These are phyloP conservation scores for Muntiacus reevesi DNA, from an alignment of 2,113 vertebrate genomes.

Conservation along the genomic window DNA sequence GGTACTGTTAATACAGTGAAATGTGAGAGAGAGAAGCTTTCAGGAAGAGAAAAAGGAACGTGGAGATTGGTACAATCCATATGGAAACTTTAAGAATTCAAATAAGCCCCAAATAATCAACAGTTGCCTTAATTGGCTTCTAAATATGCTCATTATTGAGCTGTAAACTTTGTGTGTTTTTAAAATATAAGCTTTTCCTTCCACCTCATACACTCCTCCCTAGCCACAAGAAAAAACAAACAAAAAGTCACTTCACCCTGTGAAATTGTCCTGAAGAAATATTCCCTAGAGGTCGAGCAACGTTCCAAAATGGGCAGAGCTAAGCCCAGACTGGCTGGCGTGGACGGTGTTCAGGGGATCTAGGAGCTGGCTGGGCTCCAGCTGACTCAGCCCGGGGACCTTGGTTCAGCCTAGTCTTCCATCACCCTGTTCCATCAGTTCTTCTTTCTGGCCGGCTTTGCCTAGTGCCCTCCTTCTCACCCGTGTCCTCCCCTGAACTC, in stretches of 20 bases:
- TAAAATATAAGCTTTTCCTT: background rate
- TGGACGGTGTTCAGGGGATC: rapidly evolving
- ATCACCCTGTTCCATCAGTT: background rate
- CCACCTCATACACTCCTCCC: background rate
- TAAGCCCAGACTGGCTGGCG: background rate
- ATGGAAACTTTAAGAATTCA: background rate
- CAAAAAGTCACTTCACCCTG: background rate
- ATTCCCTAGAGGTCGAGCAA: background rate
- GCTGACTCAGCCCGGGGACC: background rate
- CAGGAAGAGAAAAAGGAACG: background rate
- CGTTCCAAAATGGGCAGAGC: background rate
- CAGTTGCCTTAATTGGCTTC: background rate
- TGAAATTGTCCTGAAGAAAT: background rate
- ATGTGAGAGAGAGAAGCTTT: background rate
- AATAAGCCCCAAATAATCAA: background rate
- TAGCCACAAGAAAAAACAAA: background rate
- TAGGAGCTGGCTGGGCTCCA: background rate
- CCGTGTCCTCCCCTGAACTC: background rate
- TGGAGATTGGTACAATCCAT: background rate
- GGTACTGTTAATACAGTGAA: background rate
- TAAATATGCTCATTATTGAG: background rate
- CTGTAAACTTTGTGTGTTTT: background rate
- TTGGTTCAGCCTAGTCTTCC: too few relatives aligned
- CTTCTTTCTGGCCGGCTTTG: background rate
- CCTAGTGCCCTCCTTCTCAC: background rate